Percentiles rank a stretch among this genome's conserved stretches.
Evolutionary conservation across 2,113 vertebrate genomes (phyloP).

Genomic region (Dendropsophus ebraccatus): DNA sequence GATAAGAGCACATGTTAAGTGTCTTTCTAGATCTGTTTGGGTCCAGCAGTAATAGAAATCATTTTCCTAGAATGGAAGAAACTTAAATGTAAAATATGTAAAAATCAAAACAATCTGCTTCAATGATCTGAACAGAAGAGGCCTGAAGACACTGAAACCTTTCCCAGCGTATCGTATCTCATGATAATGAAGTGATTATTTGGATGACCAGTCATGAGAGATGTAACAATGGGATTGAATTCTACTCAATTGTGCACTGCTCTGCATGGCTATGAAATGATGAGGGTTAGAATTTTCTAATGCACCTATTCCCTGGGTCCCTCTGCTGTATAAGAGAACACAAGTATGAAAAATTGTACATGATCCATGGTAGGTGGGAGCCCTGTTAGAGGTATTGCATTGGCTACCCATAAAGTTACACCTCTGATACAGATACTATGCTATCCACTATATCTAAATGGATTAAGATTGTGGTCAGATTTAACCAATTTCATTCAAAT

Average conservation of each 20-base stretch:
- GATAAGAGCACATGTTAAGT: not conserved
- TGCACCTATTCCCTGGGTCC: not conserved
- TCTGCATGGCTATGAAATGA: not conserved
- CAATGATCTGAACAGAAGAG: not conserved
- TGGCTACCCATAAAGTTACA: too few relatives aligned
- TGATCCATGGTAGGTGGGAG: too few relatives aligned
- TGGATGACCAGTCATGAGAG: conserved; percentile 17
- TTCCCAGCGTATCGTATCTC: conserved; percentile 18
- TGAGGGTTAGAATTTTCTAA: not conserved
- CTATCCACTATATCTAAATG: too few relatives aligned
- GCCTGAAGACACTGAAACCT: not conserved
- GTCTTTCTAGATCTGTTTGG: not conserved
- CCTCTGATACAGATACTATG: too few relatives aligned
- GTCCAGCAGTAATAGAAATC: not conserved
- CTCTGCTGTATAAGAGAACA: too few relatives aligned
- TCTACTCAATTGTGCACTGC: not conserved
- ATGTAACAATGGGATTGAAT: not conserved
- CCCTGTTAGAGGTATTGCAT: too few relatives aligned
- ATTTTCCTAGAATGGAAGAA: not conserved
- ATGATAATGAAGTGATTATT: not conserved
- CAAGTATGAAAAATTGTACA: too few relatives aligned
- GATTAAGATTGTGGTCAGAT: too few relatives aligned
- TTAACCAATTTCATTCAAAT: too few relatives aligned
- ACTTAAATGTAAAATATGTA: not conserved
- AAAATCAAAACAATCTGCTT: not conserved